These are phyloP conservation scores for Rhyacichthys aspro DNA, from an alignment of 2,797 vertebrate genomes.

Conservation along the genomic window DNA sequence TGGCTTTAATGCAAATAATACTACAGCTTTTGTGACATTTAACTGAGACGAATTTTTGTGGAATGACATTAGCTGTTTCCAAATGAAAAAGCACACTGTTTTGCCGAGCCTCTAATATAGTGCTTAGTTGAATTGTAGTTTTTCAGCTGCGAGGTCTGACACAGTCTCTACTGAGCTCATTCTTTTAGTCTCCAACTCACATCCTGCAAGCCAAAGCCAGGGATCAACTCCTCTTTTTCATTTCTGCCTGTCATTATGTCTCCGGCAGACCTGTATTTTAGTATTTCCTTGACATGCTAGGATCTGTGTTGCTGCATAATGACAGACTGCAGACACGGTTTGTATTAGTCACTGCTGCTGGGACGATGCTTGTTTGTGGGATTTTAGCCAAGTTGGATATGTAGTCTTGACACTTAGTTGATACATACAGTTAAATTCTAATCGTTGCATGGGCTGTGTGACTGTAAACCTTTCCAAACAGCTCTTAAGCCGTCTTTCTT, in stretches of 20 bases:
- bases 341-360: conserved; percentile 59
- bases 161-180: conserved; percentile 30
- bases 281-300: conserved; percentile 58
- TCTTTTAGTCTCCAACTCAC: conserved; percentile 19
- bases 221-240: conserved; percentile 23
- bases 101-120: conserved; percentile 3
- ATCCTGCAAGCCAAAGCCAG: conserved; percentile 32
- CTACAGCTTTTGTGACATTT: neutral
- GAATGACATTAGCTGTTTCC: too few relatives aligned
- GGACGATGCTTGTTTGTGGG: conserved; percentile 43
- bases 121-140: conserved; percentile 20
- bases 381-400: conserved; percentile 20
- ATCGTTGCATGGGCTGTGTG: neutral
- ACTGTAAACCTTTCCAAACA: conserved; percentile 17
- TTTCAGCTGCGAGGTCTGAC: conserved; percentile 17
- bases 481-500: conserved; percentile 41
- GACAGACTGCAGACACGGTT: conserved; percentile 52
- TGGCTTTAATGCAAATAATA: too few relatives aligned
- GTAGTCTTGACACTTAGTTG: conserved; percentile 9
- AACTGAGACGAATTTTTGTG: neutral
- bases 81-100: conserved; percentile 9
- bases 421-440: neutral
- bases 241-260: conserved; percentile 51
- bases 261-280: conserved; percentile 54
- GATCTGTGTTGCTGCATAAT: conserved; percentile 59